Percentiles rank a stretch among this genome's conserved stretches.
These are phyloP conservation scores for Amphilophus citrinellus DNA, from an alignment of 2,113 vertebrate species.

Conservation along the genomic window DNA sequence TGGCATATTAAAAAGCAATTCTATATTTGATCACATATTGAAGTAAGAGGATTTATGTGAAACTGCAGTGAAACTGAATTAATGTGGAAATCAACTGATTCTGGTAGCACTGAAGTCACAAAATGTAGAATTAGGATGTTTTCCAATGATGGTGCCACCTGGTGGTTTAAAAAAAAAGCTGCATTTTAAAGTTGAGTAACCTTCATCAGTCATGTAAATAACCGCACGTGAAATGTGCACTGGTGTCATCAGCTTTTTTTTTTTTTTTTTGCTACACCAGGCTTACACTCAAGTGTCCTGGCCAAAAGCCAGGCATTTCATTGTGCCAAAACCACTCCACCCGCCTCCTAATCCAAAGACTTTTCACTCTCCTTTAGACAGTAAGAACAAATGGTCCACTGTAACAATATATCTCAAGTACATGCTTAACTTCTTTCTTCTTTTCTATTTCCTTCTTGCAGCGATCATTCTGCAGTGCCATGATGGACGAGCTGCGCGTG, in stretches of 20 bases:
- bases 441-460: constrained; percentile 65
- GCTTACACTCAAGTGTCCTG: neutral
- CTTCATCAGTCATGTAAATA: neutral
- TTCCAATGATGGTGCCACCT: constrained; percentile 1
- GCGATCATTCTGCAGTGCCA: constrained; percentile 98
- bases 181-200: constrained; percentile 1
- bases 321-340: constrained; percentile 6
- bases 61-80: neutral
- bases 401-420: neutral
- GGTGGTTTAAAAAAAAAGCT: neutral
- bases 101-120: neutral
- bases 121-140: neutral
- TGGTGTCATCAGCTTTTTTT: neutral
- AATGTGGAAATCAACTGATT: neutral
- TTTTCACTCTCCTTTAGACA: neutral
- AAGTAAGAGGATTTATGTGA: neutral
- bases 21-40: neutral
- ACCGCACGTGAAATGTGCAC: neutral
- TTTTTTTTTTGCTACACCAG: neutral
- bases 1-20: neutral
- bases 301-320: neutral
- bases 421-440: constrained; percentile 3
- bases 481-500: constrained; percentile 96
- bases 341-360: neutral
- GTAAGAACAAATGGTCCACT: constrained; percentile 6